phyloP scores from a whole-genome alignment of 1,140 invertebrate species.

The Phocides pigmalion region DNA sequence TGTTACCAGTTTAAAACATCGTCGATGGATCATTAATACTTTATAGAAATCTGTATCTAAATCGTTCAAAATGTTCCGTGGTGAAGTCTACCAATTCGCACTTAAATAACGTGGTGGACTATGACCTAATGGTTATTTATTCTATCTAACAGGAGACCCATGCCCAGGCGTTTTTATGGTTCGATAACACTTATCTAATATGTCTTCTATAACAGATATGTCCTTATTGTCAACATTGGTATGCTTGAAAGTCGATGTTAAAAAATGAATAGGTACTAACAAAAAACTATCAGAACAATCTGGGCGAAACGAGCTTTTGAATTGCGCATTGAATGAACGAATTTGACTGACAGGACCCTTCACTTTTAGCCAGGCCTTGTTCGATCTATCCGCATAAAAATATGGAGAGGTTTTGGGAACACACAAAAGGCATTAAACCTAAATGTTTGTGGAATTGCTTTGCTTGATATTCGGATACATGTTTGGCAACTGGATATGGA shows the following conservation, averaged over 20 bases:
- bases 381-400: slow-evolving; percentile 28
- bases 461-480: background rate
- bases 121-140: no score
- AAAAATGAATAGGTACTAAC: slow-evolving; percentile 5
- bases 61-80: no score
- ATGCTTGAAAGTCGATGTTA: background rate
- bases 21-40: no score
- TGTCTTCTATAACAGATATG: background rate
- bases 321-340: slow-evolving; percentile 30
- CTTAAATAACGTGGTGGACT: no score
- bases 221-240: background rate
- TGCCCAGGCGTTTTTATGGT: no score
- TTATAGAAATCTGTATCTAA: no score
- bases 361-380: slow-evolving; percentile 23
- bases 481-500: background rate
- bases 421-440: slow-evolving; percentile 25
- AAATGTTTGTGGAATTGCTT: slow-evolving; percentile 14
- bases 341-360: slow-evolving; percentile 33
- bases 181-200: background rate
- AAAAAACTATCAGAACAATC: slow-evolving; percentile 31
- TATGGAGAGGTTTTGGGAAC: slow-evolving; percentile 31
- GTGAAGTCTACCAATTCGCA: no score
- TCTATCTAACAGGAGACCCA: no score
- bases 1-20: no score
- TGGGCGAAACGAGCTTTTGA: slow-evolving; percentile 28